Evolutionary conservation across 2,888 invertebrate species (phyloP).

Genomic region (Leptinotarsa peninsularis): DNA sequence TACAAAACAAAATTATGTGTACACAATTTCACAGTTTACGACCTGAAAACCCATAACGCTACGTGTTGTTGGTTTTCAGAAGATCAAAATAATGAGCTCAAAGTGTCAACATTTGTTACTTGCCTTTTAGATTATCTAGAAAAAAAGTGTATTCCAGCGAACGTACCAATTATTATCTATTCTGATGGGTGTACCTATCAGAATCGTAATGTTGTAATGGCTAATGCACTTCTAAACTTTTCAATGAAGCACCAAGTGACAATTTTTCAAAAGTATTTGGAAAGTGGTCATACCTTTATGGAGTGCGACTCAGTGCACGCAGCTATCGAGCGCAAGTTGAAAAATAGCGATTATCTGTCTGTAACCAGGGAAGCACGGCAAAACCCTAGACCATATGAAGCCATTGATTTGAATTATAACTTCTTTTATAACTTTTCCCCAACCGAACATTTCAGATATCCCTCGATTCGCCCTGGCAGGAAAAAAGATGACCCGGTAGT

Average conservation of each 20-base stretch:
- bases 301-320: background rate
- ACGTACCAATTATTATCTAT: slow-evolving; percentile 43
- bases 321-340: background rate
- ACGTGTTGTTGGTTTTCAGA: slow-evolving; percentile 18
- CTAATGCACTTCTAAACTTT: slow-evolving; percentile 44
- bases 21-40: slow-evolving; percentile 15
- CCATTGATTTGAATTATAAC: background rate
- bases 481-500: background rate
- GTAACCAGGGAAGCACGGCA: background rate
- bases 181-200: slow-evolving; percentile 48
- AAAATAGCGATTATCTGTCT: background rate
- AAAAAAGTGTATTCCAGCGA: slow-evolving; percentile 3
- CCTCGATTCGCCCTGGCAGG: background rate
- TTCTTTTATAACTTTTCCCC: background rate
- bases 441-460: background rate
- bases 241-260: slow-evolving; percentile 11
- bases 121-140: slow-evolving; percentile 30
- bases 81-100: slow-evolving; percentile 1
- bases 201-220: slow-evolving; percentile 43
- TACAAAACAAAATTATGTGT: slow-evolving; percentile 15
- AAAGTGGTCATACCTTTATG: background rate
- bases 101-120: slow-evolving; percentile 1
- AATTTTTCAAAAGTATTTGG: background rate
- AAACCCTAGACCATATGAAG: background rate
- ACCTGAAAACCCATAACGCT: background rate